Percentiles rank a stretch among this genome's conserved stretches.
These are phyloP conservation scores for Rhombomys opimus DNA, from an alignment of 2,113 vertebrate genomes.

Conservation along the genomic window DNA sequence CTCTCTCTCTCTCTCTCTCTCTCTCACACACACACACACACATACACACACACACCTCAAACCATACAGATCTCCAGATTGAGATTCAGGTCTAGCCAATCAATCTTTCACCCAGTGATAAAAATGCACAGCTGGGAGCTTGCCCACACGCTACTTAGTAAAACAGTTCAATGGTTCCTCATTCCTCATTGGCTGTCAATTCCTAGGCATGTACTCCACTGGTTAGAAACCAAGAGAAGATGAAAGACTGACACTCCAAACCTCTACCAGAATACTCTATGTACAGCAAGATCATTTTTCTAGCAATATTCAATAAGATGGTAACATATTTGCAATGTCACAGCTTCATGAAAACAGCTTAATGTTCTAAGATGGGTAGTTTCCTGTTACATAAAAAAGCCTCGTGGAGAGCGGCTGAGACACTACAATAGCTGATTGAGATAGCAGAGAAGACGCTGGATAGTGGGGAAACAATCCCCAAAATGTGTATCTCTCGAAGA, in stretches of 20 bases:
- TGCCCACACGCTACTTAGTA: neutral
- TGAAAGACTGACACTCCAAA: neutral
- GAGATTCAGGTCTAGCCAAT: neutral
- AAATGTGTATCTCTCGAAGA: neutral
- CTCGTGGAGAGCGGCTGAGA: neutral
- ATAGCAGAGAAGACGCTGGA: neutral
- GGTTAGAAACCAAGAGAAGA: neutral
- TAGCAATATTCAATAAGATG: neutral
- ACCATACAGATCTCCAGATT: neutral
- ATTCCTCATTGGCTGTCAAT: neutral
- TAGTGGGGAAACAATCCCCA: neutral
- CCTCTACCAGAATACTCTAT: neutral
- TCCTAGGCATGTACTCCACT: too few relatives aligned
- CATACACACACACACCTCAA: neutral
- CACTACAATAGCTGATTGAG: too few relatives aligned
- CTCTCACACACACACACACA: neutral
- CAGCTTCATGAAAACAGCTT: neutral
- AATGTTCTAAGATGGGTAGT: neutral
- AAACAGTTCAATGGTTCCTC: neutral
- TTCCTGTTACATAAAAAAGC: constrained; percentile 30
- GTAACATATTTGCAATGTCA: neutral
- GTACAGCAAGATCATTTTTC: neutral
- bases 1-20: neutral
- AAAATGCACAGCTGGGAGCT: constrained; percentile 2
- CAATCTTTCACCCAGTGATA: neutral